Conservation (phyloP, 2,888 invertebrate genomes). For the Cryptophagus acutangulus region DNA sequence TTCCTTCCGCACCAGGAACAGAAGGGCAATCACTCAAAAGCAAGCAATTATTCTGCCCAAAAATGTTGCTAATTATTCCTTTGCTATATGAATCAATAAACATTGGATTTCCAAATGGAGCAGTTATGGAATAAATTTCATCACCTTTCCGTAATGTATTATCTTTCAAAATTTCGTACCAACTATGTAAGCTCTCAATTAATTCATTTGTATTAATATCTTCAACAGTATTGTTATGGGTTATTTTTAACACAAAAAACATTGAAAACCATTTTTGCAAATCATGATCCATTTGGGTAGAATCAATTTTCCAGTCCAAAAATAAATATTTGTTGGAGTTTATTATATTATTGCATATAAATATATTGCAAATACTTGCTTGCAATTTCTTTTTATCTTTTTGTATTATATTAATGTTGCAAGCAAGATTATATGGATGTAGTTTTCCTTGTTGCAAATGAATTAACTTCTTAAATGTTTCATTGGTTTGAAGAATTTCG, state of each 20-base stretch:
- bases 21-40: constrained; percentile 57
- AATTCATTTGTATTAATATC: constrained; percentile 18
- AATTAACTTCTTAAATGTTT: too few species aligned
- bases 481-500: too few species aligned
- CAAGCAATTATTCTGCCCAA: constrained; percentile 52
- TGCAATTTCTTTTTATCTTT: too few species aligned
- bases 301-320: constrained; percentile 23
- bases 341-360: constrained; percentile 20
- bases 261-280: constrained; percentile 16
- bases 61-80: constrained; percentile 56
- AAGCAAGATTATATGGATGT: too few species aligned
- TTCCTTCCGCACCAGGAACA: constrained; percentile 58
- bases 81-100: constrained; percentile 56
- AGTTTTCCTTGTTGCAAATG: too few species aligned
- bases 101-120: constrained; percentile 49
- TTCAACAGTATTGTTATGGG: constrained; percentile 4
- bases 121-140: constrained; percentile 25
- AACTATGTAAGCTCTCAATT: constrained; percentile 17
- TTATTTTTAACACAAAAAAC: constrained; percentile 22
- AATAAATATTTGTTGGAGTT: constrained; percentile 17
- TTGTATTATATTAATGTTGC: too few species aligned
- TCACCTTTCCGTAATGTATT: constrained; percentile 18
- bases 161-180: constrained; percentile 20
- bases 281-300: constrained; percentile 15
- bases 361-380: too few species aligned